Base-by-base conservation (phyloP, 2,113 vertebrate genomes). In the Pampusana beccarii region DNA sequence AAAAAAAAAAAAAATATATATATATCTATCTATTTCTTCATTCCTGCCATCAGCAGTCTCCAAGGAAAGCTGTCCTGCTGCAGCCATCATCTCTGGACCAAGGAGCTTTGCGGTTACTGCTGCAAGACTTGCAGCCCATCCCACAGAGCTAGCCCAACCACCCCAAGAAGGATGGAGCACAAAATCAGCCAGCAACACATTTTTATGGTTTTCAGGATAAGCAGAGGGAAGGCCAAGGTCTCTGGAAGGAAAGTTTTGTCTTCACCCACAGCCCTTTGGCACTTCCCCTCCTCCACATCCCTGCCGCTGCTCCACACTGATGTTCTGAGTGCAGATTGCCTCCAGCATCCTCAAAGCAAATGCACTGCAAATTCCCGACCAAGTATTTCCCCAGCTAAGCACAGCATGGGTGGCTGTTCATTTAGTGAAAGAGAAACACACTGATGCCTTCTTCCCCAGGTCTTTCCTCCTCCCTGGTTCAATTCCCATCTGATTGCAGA, bases 281-380 rank as follows among this genome's bases (percentile, higher is more conserved):
- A 20, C 6, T 24, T 50, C 20, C 11, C 8, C 14, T 86, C 25
- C 20, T 80, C 66, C 36, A 14, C 10, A 9, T 56, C 51, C 24
- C 28, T 1, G 1, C 8, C 0, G 1, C 20, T 0, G 1, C 50
- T 46, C 38, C 5, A 4, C 5, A 3, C 11, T 0, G 2, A 14
- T 4, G 18, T 11, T 13, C 9, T 16, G 16, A 33, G 46, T 6
- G 18, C 29, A 26, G 28, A 6, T 16, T 70, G 51, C 36, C 40
- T 73, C 42, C 54, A 73, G 56, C 60, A 82, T 16, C 50, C 66
- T 48, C 42, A 29, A 16, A 69, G 31, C 17, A 62, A 51, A 44
- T 1, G 4, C 28, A 3, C 6, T 18, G 34, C 33, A 38, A 44
- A 6, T 23, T n/a, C 61, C 21, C 7, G n/a, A 25, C 18, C 48